These are phyloP conservation scores for Monopis laevigella DNA, from an alignment of 2,888 invertebrate species.

Conservation along the genomic window DNA sequence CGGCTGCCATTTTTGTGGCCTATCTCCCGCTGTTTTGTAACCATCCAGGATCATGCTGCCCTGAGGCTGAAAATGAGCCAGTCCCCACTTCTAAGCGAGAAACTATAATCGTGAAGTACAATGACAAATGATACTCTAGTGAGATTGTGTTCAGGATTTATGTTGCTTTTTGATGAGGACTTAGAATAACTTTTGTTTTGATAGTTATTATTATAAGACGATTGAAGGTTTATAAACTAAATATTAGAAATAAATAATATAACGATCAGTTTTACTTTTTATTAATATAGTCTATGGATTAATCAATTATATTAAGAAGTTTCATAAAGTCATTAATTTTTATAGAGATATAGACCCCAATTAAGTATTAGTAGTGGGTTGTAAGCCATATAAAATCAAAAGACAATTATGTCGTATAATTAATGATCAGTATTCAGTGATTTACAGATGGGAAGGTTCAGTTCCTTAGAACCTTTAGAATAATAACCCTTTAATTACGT, in stretches of 20 bases:
- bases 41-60: slow-evolving; percentile 23
- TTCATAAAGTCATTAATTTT: too few relatives aligned
- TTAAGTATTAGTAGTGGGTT: slow-evolving; percentile 3
- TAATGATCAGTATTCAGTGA: slow-evolving; percentile 35
- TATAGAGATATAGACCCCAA: too few relatives aligned
- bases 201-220: too few relatives aligned
- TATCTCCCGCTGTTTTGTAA: slow-evolving; percentile 35
- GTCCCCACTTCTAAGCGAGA: slow-evolving; percentile 31
- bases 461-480: slow-evolving; percentile 27
- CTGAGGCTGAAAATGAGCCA: slow-evolving; percentile 23
- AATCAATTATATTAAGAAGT: too few relatives aligned
- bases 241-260: too few relatives aligned
- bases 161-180: too few relatives aligned
- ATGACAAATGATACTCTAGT: slow-evolving; percentile 43
- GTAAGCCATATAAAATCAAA: slow-evolving; percentile 10
- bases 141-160: slow-evolving; percentile 23
- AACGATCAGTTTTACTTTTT: too few relatives aligned
- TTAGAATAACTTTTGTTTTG: too few relatives aligned
- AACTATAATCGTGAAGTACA: slow-evolving; percentile 39
- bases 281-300: too few relatives aligned
- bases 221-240: too few relatives aligned
- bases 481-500: slow-evolving; percentile 53
- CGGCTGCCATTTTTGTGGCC: slow-evolving; percentile 40
- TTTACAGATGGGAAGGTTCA: slow-evolving; percentile 31
- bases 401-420: slow-evolving; percentile 15